Evolutionary conservation across 2,888 invertebrate species (phyloP), one percentile per base, ranked within the genome.

Genomic region (Halocaridina rubra): DNA sequence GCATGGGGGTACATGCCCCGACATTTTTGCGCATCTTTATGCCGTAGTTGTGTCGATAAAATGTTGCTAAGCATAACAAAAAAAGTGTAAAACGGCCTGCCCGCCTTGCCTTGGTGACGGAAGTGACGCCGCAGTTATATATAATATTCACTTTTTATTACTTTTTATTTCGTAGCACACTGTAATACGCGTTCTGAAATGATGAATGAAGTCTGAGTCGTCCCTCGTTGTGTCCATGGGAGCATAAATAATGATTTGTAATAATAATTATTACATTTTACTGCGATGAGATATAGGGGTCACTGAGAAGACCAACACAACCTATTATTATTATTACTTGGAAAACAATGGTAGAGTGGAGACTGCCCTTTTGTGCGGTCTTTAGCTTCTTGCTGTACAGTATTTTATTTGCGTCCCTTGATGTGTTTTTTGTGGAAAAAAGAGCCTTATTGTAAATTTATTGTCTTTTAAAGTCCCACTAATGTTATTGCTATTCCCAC

Each of bases 101-200:
- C 72, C 46, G 24, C 72, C 72, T 16, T 72, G 72, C 72, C 72
- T 72, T 46, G 46, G 72, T 72, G 72, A 71, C 22, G 29, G 33
- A 33, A 72, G 46, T 22, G 46, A 46, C 33, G 24, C 46, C 27
- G 39, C 33, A 72, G 24, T 16, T 72, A 46, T 24, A 24, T 24
- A n/a, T 27, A 29, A 67, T 30, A 19, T 27, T 67, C 30, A 27
- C 16, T 27, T 67, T 67, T 67, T 67, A 4, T n/a, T 67, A 27
- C 27, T 30, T 27, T 64, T 22, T 27, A 30, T 67, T 67, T 4
- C n/a, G n/a, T n/a, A n/a, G n/a, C n/a, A n/a, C n/a, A n/a, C n/a
- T n/a, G n/a, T n/a, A n/a, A n/a, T n/a, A n/a, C n/a, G n/a, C n/a
- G n/a, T n/a, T n/a, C n/a, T n/a, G n/a, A n/a, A n/a, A n/a, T n/a